Percentiles rank a stretch among this genome's conserved stretches.
Conservation (phyloP, 92 coral and sea anemone genomes). For the Epizoanthus scotinus region DNA sequence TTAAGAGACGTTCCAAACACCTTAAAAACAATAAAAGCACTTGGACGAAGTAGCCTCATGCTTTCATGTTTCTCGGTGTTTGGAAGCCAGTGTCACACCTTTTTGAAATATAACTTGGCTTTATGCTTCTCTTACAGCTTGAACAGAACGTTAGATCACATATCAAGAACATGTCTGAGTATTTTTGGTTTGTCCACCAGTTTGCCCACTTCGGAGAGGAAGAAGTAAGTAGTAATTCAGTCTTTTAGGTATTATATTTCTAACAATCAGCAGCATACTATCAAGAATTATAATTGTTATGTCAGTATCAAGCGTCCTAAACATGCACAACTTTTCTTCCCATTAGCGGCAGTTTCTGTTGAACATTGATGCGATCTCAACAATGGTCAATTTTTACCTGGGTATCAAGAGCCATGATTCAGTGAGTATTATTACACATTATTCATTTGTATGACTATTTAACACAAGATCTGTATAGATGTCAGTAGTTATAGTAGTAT, state of each 20-base stretch:
- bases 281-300: too few species aligned
- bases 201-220: constrained; percentile 88
- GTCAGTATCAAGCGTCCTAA: not conserved
- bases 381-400: constrained; percentile 89
- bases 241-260: not conserved
- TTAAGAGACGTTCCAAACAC: too few species aligned
- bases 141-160: constrained; percentile 78
- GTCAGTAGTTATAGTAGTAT: too few species aligned
- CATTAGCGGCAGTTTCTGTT: constrained; percentile 89
- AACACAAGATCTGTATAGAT: not conserved
- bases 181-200: constrained; percentile 90
- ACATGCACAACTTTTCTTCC: not conserved
- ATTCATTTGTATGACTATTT: not conserved
- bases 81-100: not conserved
- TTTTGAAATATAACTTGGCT: not conserved
- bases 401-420: constrained; percentile 83
- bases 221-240: constrained; percentile 56
- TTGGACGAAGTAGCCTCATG: too few species aligned
- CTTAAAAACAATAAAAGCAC: too few species aligned
- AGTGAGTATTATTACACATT: constrained; percentile 47
- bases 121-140: constrained; percentile 54
- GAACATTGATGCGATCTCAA: constrained; percentile 84
- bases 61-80: not conserved
- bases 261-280: too few species aligned
- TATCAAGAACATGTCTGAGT: constrained; percentile 93